These are phyloP conservation scores for Platypus cylindrus DNA, from an alignment of 2,888 invertebrate species.

Conservation along the genomic window DNA sequence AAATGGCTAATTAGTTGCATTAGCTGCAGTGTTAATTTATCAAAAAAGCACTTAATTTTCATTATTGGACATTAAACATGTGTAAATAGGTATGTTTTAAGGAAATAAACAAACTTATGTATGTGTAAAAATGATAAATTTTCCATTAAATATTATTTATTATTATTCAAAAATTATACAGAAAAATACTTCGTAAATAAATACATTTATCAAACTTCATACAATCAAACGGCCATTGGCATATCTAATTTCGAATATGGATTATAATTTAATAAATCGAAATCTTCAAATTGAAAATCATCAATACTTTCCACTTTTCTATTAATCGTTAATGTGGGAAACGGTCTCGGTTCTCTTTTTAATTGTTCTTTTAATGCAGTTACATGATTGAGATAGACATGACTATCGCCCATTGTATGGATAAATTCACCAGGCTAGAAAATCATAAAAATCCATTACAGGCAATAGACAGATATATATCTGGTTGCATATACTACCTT, in stretches of 20 bases:
- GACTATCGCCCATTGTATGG: slow-evolving; percentile 90
- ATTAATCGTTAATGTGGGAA: slow-evolving; percentile 69
- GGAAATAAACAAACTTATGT: too few species aligned
- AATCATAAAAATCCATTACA: not conserved
- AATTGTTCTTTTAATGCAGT: slow-evolving; percentile 73
- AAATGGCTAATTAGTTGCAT: too few species aligned
- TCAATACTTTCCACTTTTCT: slow-evolving; percentile 65
- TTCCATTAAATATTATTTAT: too few species aligned
- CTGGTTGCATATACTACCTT: too few species aligned
- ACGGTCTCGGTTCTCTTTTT: slow-evolving; percentile 61
- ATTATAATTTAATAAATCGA: slow-evolving; percentile 70
- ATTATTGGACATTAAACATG: too few species aligned
- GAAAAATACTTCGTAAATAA: too few species aligned
- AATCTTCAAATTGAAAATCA: slow-evolving; percentile 78
- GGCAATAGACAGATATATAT: not conserved
- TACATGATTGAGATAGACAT: slow-evolving; percentile 85
- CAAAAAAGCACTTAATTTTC: too few species aligned
- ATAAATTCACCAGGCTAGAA: slow-evolving; percentile 80
- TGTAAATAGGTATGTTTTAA: too few species aligned
- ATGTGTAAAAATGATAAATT: too few species aligned
- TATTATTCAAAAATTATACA: too few species aligned
- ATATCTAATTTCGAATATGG: slow-evolving; percentile 70
- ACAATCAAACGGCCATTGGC: slow-evolving; percentile 30
- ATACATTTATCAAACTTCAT: too few species aligned
- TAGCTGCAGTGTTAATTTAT: too few species aligned